Conservation (phyloP, 2,888 invertebrate species). For the Tiphia femorata region DNA sequence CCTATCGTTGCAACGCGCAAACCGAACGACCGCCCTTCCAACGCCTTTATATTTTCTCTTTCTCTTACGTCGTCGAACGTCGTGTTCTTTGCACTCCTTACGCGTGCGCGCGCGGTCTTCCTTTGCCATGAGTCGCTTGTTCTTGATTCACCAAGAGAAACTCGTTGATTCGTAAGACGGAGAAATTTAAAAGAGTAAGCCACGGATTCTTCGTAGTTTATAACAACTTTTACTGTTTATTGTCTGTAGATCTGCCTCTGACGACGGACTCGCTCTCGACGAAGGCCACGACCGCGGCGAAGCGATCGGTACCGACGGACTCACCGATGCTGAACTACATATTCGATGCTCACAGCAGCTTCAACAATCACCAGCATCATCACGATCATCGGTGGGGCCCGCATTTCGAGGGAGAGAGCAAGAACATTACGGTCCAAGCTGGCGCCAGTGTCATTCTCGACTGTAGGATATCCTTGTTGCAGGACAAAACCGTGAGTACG, state of each 20-base stretch:
- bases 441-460: slow-evolving; percentile 81
- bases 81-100: too few relatives aligned
- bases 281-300: slow-evolving; percentile 52
- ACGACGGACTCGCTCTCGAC: slow-evolving; percentile 41
- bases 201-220: neutral
- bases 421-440: slow-evolving; percentile 81
- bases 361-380: slow-evolving; percentile 80
- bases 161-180: neutral
- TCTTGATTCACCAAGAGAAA: neutral
- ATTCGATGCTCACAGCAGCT: slow-evolving; percentile 78
- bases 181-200: neutral
- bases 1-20: neutral
- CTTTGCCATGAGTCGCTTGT: too few relatives aligned
- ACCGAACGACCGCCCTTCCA: slow-evolving; percentile 1
- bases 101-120: too few relatives aligned
- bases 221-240: neutral
- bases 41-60: neutral
- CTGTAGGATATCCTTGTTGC: slow-evolving; percentile 80
- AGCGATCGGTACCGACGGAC: slow-evolving; percentile 69
- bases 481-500: slow-evolving; percentile 80
- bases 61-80: neutral
- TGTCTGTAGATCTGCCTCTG: slow-evolving; percentile 49
- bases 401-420: slow-evolving; percentile 79
- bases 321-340: slow-evolving; percentile 82
- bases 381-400: slow-evolving; percentile 77